Evolutionary conservation across 2,888 invertebrate species (phyloP), one percentile per base, ranked within the genome.

Genomic region (Bugula neritina): DNA sequence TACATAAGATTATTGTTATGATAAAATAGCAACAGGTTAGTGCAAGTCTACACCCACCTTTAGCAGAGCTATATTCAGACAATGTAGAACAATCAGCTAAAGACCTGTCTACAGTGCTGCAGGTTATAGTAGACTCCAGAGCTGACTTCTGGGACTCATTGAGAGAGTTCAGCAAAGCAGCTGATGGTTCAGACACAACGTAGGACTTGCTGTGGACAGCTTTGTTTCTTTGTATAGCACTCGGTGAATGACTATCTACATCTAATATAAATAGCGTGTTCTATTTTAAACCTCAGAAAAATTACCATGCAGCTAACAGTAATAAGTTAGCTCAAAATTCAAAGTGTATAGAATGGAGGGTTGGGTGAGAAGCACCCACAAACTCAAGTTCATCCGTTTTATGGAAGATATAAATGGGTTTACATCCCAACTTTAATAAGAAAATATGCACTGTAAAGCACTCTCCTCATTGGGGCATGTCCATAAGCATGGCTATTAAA

Each of bases 91-190:
- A 10, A 13, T 63, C 29, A 31, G 27, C 31, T 5, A 31, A 21
- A 10, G 63, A 21, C n/a, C 17, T 43, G 43, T 27, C 31, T 29
- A 31, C 31, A 27, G 10, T 17, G 3, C 5, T 31, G 10, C 31
- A 63, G 63, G 13, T 63, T 27, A 63, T 31, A 13, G 34, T 31
- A 31, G 63, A 27, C 34, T 63, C 63, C 31, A 63, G 10, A 13
- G 34, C 34, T 13, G 63, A 63, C 63, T 63, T 63, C n/a, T 63
- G 63, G 3, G 63, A 63, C 10, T 63, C 63, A 31, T 63, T 63
- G 63, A 63, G 63, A 31, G 63, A 63, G 63, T 63, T 5, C 10
- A 63, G 63, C 13, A 63, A n/a, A 10, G 63, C 63, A 10, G 63
- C 63, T 3, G 63, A 63, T n/a, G 63, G 63, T 31, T 34, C 27